A percentile compares a stretch with the other conserved stretches of the same genome.
Conservation (phyloP, 1,140 invertebrate species). For the Camponotus pennsylvanicus region DNA sequence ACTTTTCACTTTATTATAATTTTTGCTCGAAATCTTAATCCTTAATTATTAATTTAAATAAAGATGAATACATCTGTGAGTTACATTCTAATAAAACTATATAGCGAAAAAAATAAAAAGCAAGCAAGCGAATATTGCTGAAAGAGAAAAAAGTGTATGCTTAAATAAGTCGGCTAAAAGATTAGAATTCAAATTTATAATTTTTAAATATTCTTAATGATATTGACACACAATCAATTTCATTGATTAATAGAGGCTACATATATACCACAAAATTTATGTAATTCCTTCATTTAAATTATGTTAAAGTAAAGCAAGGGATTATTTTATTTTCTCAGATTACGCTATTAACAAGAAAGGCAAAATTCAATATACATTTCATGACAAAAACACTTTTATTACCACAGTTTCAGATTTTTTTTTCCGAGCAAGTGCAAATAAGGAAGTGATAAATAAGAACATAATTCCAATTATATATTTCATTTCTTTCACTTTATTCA, state of each 20-base stretch:
- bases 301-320: neutral
- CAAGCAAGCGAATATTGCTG: constrained; percentile 42
- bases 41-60: constrained; percentile 25
- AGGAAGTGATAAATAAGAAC: constrained; percentile 5
- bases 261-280: neutral
- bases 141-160: constrained; percentile 47
- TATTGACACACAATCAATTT: neutral
- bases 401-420: constrained; percentile 12
- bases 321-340: constrained; percentile 2
- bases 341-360: neutral
- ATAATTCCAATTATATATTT: neutral
- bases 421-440: neutral
- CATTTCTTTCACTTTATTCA: constrained; percentile 14
- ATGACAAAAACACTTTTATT: constrained; percentile 28
- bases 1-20: neutral
- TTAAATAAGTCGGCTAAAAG: constrained; percentile 15
- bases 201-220: constrained; percentile 8
- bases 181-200: constrained; percentile 21
- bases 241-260: no score
- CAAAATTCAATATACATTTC: neutral
- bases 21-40: neutral
- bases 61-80: neutral
- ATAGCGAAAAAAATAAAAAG: constrained; percentile 26
- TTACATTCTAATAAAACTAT: neutral
- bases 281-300: constrained; percentile 25